Conservation (phyloP, 1,140 invertebrate genomes). For the Aphelinus certus region DNA sequence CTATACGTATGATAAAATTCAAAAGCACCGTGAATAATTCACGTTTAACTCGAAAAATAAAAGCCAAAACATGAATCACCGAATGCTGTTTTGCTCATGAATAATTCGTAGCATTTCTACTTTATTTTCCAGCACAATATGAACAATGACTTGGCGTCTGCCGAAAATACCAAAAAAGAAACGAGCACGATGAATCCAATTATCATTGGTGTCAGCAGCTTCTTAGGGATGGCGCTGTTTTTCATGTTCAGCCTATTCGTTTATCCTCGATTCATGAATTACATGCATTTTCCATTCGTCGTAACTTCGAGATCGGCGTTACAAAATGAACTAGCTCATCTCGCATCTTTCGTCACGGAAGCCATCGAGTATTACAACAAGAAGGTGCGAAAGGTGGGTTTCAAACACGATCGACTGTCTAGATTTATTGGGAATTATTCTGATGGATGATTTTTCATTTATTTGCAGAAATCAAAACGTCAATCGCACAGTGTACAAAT, state of each 20-base stretch:
- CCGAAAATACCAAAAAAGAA: slow-evolving; percentile 23
- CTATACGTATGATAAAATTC: no score
- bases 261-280: slow-evolving; percentile 32
- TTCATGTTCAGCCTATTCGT: slow-evolving; percentile 35
- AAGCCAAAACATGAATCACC: no score
- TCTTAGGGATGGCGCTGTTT: slow-evolving; percentile 39
- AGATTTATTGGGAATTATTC: no score
- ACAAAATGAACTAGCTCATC: slow-evolving; percentile 13
- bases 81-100: no score
- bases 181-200: slow-evolving; percentile 33
- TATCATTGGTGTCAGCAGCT: slow-evolving; percentile 35
- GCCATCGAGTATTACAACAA: slow-evolving; percentile 32
- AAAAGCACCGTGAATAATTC: no score
- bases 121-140: slow-evolving; percentile 32
- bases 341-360: slow-evolving; percentile 25
- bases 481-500: neutral
- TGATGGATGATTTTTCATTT: neutral
- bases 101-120: neutral
- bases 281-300: slow-evolving; percentile 27
- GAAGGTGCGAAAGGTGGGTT: slow-evolving; percentile 14
- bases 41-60: no score
- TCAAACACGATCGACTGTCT: neutral
- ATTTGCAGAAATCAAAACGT: slow-evolving; percentile 10
- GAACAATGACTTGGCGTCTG: slow-evolving; percentile 5
- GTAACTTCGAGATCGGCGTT: slow-evolving; percentile 8